Conservation (phyloP, 2,797 vertebrate genomes). For the Prunella strophiata region DNA sequence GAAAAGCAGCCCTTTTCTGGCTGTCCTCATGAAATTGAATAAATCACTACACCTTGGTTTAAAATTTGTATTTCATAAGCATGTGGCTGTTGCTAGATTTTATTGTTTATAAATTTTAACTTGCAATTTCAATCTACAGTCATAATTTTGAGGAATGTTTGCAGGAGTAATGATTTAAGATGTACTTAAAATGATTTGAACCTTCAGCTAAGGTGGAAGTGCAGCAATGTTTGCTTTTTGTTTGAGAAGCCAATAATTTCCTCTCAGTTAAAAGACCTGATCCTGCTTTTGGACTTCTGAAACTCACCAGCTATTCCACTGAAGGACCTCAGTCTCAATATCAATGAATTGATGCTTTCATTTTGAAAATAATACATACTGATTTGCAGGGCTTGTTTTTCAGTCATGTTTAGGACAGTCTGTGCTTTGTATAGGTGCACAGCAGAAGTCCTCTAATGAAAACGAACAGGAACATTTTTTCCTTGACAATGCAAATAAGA, state of each 20-base stretch:
- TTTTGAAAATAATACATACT: background rate
- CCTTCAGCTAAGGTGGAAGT: background rate
- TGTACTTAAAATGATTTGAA: background rate
- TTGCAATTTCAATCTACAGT: fast-evolving
- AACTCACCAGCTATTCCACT: background rate
- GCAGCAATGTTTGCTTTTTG: background rate
- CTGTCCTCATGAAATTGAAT: background rate
- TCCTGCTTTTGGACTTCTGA: background rate
- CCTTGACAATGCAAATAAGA: background rate
- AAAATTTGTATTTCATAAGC: background rate
- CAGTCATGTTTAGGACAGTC: background rate
- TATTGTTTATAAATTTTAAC: background rate
- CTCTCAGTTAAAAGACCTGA: background rate
- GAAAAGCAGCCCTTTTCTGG: background rate
- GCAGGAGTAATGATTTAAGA: background rate
- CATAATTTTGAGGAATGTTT: background rate
- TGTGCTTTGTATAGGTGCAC: background rate
- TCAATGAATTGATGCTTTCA: background rate
- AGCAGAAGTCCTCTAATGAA: background rate
- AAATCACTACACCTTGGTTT: background rate
- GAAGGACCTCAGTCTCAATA: background rate
- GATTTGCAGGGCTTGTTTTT: background rate
- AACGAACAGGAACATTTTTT: background rate
- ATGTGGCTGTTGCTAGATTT: background rate
- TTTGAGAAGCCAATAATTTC: background rate